These are phyloP conservation scores for Chionomys nivalis DNA, from an alignment of 2,113 vertebrate species.

Conservation along the genomic window DNA sequence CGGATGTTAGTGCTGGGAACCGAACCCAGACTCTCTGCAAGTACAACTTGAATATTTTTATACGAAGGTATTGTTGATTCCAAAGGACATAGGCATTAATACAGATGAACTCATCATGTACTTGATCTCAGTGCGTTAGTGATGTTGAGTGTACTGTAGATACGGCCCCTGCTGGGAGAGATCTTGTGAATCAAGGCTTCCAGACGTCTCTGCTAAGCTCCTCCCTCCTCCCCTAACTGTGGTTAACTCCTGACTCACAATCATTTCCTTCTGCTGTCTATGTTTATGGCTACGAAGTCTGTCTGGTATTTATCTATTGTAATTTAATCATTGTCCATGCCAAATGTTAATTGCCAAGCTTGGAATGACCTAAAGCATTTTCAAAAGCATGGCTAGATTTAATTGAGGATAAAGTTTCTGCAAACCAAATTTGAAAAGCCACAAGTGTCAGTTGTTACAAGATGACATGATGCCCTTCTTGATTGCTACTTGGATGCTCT, in stretches of 20 bases:
- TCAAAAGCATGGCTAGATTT: slow-evolving; percentile 75
- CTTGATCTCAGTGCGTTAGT: background rate
- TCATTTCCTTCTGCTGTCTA: slow-evolving; percentile 51
- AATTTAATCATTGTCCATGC: slow-evolving; percentile 62
- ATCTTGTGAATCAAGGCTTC: background rate
- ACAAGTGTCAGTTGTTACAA: slow-evolving; percentile 57
- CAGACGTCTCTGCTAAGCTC: background rate
- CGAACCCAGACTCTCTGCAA: background rate
- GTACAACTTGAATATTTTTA: background rate
- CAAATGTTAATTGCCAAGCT: slow-evolving; percentile 74
- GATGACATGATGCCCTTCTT: slow-evolving; percentile 50
- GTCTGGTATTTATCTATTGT: slow-evolving; percentile 68
- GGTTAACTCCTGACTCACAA: slow-evolving; percentile 25
- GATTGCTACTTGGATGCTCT: slow-evolving; percentile 73
- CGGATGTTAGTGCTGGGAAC: background rate
- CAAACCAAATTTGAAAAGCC: slow-evolving; percentile 68
- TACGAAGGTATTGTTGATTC: slow-evolving; percentile 41
- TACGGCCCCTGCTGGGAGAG: slow-evolving; percentile 24
- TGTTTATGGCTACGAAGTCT: slow-evolving; percentile 65
- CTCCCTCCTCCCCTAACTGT: slow-evolving; percentile 40
- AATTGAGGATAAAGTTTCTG: slow-evolving; percentile 53
- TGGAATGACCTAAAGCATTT: slow-evolving; percentile 74
- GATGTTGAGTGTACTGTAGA: background rate
- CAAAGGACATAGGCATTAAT: slow-evolving; percentile 53
- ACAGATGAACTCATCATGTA: slow-evolving; percentile 8